Evolutionary conservation across 64 coral and sea anemone species (phyloP).

Genomic region (Dendrophyllia cribrosa): DNA sequence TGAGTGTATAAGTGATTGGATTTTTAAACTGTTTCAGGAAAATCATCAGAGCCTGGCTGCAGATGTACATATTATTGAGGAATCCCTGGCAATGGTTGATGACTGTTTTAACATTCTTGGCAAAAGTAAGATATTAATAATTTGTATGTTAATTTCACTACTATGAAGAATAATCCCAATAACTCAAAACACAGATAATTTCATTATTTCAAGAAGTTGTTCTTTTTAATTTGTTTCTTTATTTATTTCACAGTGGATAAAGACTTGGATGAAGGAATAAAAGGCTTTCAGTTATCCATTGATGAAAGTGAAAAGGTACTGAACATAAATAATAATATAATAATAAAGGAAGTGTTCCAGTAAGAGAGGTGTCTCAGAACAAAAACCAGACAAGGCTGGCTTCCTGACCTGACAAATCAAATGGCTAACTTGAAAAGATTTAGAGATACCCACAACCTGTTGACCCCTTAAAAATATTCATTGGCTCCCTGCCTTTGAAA

Average conservation of each 20-base stretch:
- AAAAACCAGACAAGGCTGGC: too few species aligned
- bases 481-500: too few species aligned
- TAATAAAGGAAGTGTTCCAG: too few species aligned
- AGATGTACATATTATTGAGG: conserved; percentile 64
- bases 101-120: conserved; percentile 71
- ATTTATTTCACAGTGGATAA: conserved; percentile 55
- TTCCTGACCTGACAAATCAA: too few species aligned
- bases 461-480: too few species aligned
- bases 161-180: too few species aligned
- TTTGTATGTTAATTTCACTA: too few species aligned
- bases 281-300: conserved; percentile 8
- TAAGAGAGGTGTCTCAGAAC: too few species aligned
- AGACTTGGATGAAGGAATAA: conserved; percentile 55
- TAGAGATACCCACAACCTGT: too few species aligned
- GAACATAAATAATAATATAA: too few species aligned
- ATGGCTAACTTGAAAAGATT: too few species aligned
- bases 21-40: conserved; percentile 52
- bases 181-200: background rate
- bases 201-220: background rate
- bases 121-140: conserved; percentile 38
- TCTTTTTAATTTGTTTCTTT: background rate
- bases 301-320: conserved; percentile 58
- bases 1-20: too few species aligned
- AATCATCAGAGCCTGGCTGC: conserved; percentile 54
- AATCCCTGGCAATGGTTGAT: conserved; percentile 65